Conservation (phyloP, 2,797 vertebrate species). For the Psittacula echo region DNA sequence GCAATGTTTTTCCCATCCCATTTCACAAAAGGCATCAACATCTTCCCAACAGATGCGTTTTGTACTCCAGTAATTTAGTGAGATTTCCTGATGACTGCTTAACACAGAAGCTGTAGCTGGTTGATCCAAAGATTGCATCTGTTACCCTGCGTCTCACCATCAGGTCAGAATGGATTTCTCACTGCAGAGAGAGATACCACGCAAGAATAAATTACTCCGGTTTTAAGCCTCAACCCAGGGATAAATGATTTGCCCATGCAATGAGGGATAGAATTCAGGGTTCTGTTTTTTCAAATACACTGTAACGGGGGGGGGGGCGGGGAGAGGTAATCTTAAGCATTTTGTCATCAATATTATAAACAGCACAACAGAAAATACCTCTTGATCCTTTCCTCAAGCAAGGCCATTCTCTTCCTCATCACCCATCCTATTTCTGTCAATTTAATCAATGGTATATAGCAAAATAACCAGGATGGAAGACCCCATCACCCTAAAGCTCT, state of each 20-base stretch:
- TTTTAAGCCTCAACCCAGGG: background rate
- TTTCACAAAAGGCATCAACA: constrained; percentile 12
- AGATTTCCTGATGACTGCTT: constrained; percentile 41
- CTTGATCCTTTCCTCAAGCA: background rate
- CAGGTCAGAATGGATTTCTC: background rate
- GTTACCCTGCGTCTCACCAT: constrained; percentile 17
- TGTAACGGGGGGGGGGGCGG: accelerated
- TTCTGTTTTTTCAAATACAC: background rate
- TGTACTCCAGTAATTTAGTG: constrained; percentile 17
- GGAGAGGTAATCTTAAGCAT: background rate
- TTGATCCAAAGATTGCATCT: constrained; percentile 50
- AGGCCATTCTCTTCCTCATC: background rate
- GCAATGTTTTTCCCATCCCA: background rate
- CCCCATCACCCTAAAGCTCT: background rate
- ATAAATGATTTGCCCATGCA: background rate
- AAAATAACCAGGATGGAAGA: background rate
- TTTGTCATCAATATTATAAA: background rate
- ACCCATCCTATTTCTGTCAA: background rate
- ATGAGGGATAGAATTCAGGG: background rate
- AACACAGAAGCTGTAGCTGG: constrained; percentile 36
- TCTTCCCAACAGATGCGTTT: constrained; percentile 33
- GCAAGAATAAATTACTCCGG: background rate
- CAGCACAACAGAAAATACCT: background rate
- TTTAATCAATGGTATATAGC: background rate
- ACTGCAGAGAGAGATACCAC: background rate